These are phyloP conservation scores for Pseudachorutes palmiensis DNA, from an alignment of 1,140 invertebrate species.

Conservation along the genomic window DNA sequence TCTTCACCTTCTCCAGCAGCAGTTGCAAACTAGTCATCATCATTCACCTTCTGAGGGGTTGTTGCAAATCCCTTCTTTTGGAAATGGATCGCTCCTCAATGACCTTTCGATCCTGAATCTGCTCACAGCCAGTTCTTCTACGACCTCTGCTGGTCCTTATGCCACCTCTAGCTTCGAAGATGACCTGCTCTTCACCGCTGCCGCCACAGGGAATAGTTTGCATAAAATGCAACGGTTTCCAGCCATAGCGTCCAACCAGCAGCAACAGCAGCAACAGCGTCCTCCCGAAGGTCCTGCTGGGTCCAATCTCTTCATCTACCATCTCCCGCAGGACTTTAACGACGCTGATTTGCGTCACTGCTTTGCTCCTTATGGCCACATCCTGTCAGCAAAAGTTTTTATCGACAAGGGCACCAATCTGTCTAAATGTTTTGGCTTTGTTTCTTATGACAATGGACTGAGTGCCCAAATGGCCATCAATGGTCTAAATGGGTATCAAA, in stretches of 20 bases:
- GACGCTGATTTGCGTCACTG: slow-evolving; percentile 98
- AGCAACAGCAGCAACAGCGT: slow-evolving; percentile 40
- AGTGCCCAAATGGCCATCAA: slow-evolving; percentile 97
- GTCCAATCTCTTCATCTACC: slow-evolving; percentile 99
- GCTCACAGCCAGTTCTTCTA: no score
- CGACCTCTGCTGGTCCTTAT: no score
- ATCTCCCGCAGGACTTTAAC: slow-evolving; percentile 96
- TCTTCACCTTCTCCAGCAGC: not conserved
- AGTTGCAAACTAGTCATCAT: no score
- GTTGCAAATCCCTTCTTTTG: not conserved
- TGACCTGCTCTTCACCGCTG: no score
- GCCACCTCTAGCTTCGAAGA: no score
- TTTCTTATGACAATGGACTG: slow-evolving; percentile 96
- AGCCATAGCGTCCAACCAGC: no score
- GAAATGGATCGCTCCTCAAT: not conserved
- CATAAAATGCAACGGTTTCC: not conserved
- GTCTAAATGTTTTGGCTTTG: slow-evolving; percentile 99
- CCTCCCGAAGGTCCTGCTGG: slow-evolving; percentile 95
- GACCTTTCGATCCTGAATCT: no score
- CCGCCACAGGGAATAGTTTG: no score
- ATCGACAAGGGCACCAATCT: slow-evolving; percentile 99
- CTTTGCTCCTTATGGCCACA: slow-evolving; percentile 98
- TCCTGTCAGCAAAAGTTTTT: slow-evolving; percentile 99
- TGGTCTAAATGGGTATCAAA: slow-evolving; percentile 99
- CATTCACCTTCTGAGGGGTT: not conserved